phyloP scores from a whole-genome alignment of 2,797 vertebrate genomes.

The Hypotaenidia okinawae region DNA sequence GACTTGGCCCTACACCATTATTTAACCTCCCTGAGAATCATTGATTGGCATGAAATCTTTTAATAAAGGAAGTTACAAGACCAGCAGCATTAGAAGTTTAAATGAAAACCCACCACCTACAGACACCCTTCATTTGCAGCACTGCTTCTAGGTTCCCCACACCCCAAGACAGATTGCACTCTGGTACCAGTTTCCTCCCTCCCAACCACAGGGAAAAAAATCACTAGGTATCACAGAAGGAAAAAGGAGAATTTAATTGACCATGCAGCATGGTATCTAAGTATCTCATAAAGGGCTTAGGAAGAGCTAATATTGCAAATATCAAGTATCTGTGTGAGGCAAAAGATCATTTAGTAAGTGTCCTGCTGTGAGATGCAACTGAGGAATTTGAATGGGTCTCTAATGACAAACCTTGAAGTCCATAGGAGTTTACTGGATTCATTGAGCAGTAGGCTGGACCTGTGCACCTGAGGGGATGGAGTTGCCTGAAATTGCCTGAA shows the following conservation, averaged over 20 bases:
- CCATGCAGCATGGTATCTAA: not conserved
- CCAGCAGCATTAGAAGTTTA: not conserved
- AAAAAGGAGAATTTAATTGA: not conserved
- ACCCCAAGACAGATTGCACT: not conserved
- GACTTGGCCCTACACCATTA: not conserved
- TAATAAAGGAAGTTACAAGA: not conserved
- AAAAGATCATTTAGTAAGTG: not conserved
- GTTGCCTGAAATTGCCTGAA: not conserved
- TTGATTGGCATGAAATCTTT: not conserved
- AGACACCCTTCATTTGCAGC: not conserved
- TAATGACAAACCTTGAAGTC: not conserved
- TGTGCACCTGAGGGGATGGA: not conserved
- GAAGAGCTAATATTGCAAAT: not conserved
- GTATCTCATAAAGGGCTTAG: not conserved
- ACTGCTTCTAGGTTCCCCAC: not conserved
- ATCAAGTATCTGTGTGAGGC: not conserved
- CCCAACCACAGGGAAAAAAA: not conserved
- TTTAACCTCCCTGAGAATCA: not conserved
- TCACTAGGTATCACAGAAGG: not conserved
- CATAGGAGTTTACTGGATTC: not conserved
- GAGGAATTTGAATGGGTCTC: not conserved
- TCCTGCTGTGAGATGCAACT: not conserved
- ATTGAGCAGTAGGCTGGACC: not conserved
- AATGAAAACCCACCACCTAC: not conserved
- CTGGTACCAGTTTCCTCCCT: not conserved